These are phyloP conservation scores for Lasius fuliginosus DNA, from an alignment of 2,888 invertebrate species.

Conservation along the genomic window DNA sequence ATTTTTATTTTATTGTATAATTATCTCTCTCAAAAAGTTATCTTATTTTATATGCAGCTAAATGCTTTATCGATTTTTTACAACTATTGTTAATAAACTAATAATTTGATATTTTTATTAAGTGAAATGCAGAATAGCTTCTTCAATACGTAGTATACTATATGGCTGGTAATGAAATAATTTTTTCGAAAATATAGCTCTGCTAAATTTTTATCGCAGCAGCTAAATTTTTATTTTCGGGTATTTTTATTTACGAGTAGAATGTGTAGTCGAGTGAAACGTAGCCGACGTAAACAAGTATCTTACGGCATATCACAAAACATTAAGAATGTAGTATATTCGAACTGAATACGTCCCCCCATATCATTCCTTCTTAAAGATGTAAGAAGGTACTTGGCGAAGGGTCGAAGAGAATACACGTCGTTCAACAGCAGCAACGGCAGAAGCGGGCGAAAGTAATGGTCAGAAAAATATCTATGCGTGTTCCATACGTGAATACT, in stretches of 20 bases:
- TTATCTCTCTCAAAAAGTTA: neutral
- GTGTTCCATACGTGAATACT: constrained; percentile 78
- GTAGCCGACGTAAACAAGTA: constrained; percentile 62
- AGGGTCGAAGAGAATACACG: constrained; percentile 38
- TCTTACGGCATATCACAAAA: constrained; percentile 51
- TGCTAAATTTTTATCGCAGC: constrained; percentile 9
- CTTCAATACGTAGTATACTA: neutral
- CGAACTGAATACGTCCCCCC: constrained; percentile 52
- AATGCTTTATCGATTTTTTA: neutral
- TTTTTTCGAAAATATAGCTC: neutral
- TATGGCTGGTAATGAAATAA: neutral
- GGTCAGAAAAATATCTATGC: constrained; percentile 79
- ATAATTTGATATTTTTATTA: neutral
- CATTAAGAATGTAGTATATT: constrained; percentile 68
- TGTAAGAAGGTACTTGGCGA: constrained; percentile 48
- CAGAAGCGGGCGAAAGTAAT: constrained; percentile 69
- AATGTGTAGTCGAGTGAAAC: constrained; percentile 51
- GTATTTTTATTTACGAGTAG: constrained; percentile 66
- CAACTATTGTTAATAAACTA: neutral
- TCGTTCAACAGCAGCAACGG: constrained; percentile 15
- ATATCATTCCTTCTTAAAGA: constrained; percentile 38
- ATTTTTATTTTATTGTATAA: neutral
- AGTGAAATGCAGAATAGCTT: neutral
- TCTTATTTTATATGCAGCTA: neutral
- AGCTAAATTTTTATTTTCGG: neutral